Evolutionary conservation across 2,797 vertebrate genomes (phyloP).

Genomic region (Huso huso): DNA sequence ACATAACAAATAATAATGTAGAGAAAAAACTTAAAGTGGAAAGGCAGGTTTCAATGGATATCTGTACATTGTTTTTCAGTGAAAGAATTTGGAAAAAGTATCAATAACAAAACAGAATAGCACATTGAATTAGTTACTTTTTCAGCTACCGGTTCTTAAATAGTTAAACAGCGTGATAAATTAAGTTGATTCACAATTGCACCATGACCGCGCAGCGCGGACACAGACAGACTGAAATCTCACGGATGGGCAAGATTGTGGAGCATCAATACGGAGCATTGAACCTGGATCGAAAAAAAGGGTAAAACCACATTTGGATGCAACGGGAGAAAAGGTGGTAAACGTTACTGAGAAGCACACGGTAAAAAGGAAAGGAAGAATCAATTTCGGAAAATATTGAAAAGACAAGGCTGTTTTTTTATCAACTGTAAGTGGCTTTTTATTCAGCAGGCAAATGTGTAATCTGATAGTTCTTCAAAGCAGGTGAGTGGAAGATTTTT

Average conservation of each 20-base stretch:
- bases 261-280: slow-evolving; percentile 39
- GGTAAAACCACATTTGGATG: slow-evolving; percentile 33
- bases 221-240: slow-evolving; percentile 43
- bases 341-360: slow-evolving; percentile 36
- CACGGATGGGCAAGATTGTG: slow-evolving; percentile 34
- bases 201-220: slow-evolving; percentile 58
- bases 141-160: no score
- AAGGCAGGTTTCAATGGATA: no score
- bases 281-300: slow-evolving; percentile 26
- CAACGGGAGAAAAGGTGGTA: slow-evolving; percentile 42
- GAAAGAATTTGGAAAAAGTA: no score
- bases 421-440: slow-evolving; percentile 35
- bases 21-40: no score
- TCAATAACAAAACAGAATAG: no score
- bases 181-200: no score
- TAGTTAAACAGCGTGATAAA: no score
- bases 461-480: slow-evolving; percentile 47
- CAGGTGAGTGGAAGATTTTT: slow-evolving; percentile 58
- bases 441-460: slow-evolving; percentile 48
- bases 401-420: slow-evolving; percentile 25
- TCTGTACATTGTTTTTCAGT: no score
- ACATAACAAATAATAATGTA: no score
- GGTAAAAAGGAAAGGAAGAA: slow-evolving; percentile 31
- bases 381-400: slow-evolving; percentile 31
- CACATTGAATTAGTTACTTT: no score